These are phyloP conservation scores for Petrosia ficiformis DNA, from an alignment of 37 sponge, comb jelly and placozoan genomes.

Conservation along the genomic window DNA sequence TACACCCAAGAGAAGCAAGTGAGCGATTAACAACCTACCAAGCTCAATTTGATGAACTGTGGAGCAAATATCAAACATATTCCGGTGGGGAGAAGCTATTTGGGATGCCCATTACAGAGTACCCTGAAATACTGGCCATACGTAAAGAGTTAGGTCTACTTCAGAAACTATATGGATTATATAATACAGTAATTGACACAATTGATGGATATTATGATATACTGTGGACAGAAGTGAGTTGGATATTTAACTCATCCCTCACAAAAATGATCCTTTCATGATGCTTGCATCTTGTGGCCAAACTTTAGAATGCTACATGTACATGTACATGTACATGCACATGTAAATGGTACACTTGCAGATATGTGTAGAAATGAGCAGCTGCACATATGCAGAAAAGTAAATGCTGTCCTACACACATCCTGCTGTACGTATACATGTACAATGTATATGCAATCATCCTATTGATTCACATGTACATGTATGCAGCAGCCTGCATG, in stretches of 20 bases:
- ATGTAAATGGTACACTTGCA: too few species aligned
- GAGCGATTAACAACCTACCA: constrained; percentile 87
- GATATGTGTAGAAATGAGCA: too few species aligned
- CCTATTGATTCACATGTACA: too few species aligned
- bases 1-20: constrained; percentile 90
- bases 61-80: constrained; percentile 89
- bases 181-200: constrained; percentile 83
- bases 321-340: too few species aligned
- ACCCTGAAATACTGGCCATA: constrained; percentile 69
- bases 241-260: too few species aligned
- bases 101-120: constrained; percentile 87
- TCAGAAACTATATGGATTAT: constrained; percentile 95
- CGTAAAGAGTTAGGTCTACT: constrained; percentile 84
- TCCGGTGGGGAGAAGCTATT: constrained; percentile 95
- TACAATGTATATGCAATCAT: background rate
- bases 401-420: background rate
- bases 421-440: background rate
- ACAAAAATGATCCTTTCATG: too few species aligned
- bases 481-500: too few species aligned
- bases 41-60: constrained; percentile 86
- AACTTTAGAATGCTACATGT: too few species aligned
- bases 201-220: constrained; percentile 94
- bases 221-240: constrained; percentile 77
- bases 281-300: too few species aligned
- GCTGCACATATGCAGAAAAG: background rate